These are phyloP conservation scores for Agelastica alni DNA, from an alignment of 2,888 invertebrate species.

Conservation along the genomic window DNA sequence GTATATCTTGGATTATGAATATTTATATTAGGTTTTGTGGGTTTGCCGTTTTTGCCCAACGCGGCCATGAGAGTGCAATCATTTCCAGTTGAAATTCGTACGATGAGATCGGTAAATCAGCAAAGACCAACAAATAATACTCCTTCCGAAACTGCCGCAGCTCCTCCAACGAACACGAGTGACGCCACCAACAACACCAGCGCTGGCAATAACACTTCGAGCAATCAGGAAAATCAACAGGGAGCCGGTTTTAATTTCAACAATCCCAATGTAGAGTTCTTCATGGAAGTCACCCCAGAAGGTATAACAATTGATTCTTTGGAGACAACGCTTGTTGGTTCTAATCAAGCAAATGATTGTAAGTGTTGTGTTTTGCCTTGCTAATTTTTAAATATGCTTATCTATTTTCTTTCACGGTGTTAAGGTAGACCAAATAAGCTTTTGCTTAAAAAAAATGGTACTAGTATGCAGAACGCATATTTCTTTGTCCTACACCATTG, in stretches of 20 bases:
- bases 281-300: slow-evolving; percentile 64
- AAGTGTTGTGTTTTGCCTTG: slow-evolving; percentile 37
- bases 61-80: slow-evolving; percentile 49
- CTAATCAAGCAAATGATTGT: slow-evolving; percentile 50
- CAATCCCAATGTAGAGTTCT: slow-evolving; percentile 61
- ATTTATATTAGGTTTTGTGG: slow-evolving; percentile 28
- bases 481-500: no score
- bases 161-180: slow-evolving; percentile 24
- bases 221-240: slow-evolving; percentile 10
- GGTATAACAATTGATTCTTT: slow-evolving; percentile 54
- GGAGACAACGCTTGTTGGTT: slow-evolving; percentile 45
- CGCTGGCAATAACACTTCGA: slow-evolving; percentile 21
- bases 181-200: slow-evolving; percentile 16
- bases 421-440: no score
- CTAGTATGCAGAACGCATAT: no score
- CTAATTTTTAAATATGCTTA: no score
- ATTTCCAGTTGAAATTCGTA: slow-evolving; percentile 50
- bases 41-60: slow-evolving; percentile 45
- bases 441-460: no score
- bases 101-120: slow-evolving; percentile 33
- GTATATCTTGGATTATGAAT: no score
- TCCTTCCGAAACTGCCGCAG: slow-evolving; percentile 22
- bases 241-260: slow-evolving; percentile 40
- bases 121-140: slow-evolving; percentile 28
- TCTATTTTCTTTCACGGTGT: no score